phyloP scores from a whole-genome alignment of 2,797 vertebrate genomes.

The Podargus strigoides region DNA sequence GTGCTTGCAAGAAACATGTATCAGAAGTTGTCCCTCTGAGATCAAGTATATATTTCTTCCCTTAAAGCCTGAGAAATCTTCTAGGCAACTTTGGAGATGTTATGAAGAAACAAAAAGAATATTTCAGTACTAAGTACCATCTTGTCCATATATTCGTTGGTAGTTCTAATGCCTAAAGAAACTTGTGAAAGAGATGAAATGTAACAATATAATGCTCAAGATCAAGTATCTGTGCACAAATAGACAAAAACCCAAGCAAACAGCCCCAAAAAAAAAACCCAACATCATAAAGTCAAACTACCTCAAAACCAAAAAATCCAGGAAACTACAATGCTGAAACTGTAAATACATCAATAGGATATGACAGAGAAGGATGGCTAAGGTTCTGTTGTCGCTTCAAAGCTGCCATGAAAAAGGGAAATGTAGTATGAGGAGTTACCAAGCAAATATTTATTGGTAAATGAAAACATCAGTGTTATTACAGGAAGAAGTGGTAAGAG shows the following conservation, averaged over 20 bases:
- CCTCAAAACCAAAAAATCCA: rapidly evolving
- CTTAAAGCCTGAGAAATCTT: background rate
- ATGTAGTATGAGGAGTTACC: background rate
- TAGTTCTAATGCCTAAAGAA: background rate
- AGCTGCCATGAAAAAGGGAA: background rate
- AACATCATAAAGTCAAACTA: background rate
- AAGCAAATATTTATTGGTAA: background rate
- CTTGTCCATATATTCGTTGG: background rate
- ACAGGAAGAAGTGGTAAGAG: background rate
- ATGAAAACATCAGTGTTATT: background rate
- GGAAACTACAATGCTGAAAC: background rate
- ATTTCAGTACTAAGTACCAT: background rate
- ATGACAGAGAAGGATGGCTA: background rate
- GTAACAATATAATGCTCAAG: background rate
- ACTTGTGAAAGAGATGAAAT: background rate
- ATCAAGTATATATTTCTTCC: background rate
- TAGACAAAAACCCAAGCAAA: background rate
- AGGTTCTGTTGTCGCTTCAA: background rate
- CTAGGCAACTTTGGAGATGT: background rate
- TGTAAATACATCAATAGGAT: background rate
- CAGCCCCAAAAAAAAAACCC: too few species aligned
- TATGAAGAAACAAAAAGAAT: background rate
- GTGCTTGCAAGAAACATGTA: background rate
- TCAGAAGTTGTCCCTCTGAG: background rate
- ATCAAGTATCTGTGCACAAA: background rate